phyloP scores from a whole-genome alignment of 1,140 invertebrate species.

The Orussus abietinus region DNA sequence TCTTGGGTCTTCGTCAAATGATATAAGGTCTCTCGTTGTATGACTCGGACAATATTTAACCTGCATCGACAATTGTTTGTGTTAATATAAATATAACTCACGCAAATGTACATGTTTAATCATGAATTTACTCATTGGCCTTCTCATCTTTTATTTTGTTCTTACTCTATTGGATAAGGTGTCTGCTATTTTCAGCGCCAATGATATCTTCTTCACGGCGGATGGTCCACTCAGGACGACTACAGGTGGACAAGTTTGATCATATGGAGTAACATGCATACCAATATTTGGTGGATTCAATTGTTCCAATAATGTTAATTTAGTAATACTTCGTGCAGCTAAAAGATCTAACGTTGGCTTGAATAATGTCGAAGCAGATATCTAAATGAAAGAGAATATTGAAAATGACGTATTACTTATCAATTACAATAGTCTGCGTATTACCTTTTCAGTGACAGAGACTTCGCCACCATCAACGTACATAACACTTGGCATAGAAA shows the following conservation, averaged over 20 bases:
- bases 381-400: slow-evolving; percentile 17
- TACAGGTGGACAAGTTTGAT: slow-evolving; percentile 28
- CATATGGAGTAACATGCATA: slow-evolving; percentile 27
- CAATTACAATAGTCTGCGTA: background rate
- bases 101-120: too few relatives aligned
- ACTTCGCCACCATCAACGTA: slow-evolving; percentile 31
- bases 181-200: slow-evolving; percentile 1
- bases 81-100: too few relatives aligned
- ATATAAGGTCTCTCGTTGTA: slow-evolving; percentile 25
- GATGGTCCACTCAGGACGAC: slow-evolving; percentile 34
- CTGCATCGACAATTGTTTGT: too few relatives aligned
- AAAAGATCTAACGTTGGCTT: slow-evolving; percentile 24
- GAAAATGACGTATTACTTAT: slow-evolving; percentile 1
- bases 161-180: slow-evolving; percentile 2
- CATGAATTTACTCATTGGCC: slow-evolving; percentile 20
- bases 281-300: slow-evolving; percentile 29
- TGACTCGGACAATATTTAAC: slow-evolving; percentile 32
- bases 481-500: slow-evolving; percentile 28
- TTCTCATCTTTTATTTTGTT: background rate
- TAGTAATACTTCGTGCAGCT: slow-evolving; percentile 27
- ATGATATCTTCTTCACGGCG: slow-evolving; percentile 25
- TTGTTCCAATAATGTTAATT: slow-evolving; percentile 34
- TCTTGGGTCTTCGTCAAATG: slow-evolving; percentile 14
- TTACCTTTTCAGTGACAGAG: slow-evolving; percentile 29
- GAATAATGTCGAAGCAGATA: slow-evolving; percentile 28